These are phyloP conservation scores for Drosophila burlai DNA, from an alignment of 1,140 invertebrate species.

Conservation along the genomic window DNA sequence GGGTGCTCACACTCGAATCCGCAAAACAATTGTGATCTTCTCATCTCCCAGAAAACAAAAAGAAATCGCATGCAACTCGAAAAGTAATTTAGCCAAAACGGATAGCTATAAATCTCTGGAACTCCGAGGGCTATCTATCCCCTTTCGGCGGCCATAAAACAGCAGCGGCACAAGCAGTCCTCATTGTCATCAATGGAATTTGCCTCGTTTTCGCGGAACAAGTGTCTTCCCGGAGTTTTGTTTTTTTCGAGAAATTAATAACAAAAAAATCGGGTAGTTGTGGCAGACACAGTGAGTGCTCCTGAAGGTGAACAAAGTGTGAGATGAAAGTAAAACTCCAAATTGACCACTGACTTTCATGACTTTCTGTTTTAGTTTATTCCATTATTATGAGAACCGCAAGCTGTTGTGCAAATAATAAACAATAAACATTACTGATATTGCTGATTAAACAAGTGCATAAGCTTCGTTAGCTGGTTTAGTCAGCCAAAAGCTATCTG, in stretches of 20 bases:
- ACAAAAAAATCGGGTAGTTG: conserved; percentile 28
- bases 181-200: conserved; percentile 50
- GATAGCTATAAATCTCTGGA: conserved; percentile 6
- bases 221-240: conserved; percentile 21
- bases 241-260: conserved; percentile 22
- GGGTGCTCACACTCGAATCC: not conserved
- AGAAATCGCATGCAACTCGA: conserved; percentile 10
- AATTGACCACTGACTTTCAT: too few relatives aligned
- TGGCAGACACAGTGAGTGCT: conserved; percentile 10
- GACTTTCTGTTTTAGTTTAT: not conserved
- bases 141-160: conserved; percentile 7
- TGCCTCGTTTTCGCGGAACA: conserved; percentile 21
- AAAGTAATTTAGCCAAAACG: conserved; percentile 14
- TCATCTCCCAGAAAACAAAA: not conserved
- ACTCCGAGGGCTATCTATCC: conserved; percentile 7
- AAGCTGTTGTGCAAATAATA: not conserved
- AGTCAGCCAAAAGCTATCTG: not conserved
- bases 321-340: not conserved
- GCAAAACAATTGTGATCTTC: conserved; percentile 24
- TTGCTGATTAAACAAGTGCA: not conserved
- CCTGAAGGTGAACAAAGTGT: not conserved
- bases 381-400: too few relatives aligned
- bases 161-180: conserved; percentile 14
- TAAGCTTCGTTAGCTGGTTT: not conserved
- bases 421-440: not conserved